Evolutionary conservation across 2,797 vertebrate genomes (phyloP).

Genomic region (Urophycis tenuis): DNA sequence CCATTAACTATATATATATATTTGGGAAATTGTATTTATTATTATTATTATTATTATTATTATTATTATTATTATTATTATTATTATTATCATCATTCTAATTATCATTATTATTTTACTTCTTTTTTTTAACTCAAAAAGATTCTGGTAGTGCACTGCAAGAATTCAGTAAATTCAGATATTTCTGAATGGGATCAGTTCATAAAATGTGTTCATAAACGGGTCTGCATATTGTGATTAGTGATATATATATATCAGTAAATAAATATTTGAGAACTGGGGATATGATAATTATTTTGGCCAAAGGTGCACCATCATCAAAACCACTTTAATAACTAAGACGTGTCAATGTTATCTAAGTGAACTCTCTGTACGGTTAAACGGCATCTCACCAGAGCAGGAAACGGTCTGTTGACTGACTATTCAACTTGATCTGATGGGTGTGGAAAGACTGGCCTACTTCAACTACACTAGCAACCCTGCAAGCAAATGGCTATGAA

Average conservation of each 20-base stretch:
- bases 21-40: no score
- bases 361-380: not conserved
- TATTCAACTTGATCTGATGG: conserved; percentile 29
- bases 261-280: no score
- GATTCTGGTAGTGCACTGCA: not conserved
- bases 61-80: no score
- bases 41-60: no score
- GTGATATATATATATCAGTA: no score
- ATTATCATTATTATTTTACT: no score
- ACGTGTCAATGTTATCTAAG: not conserved
- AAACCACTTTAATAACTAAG: not conserved
- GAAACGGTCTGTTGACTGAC: conserved; percentile 25
- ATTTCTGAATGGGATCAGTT: not conserved
- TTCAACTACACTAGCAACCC: not conserved
- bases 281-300: no score
- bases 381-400: not conserved
- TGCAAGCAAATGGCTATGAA: not conserved
- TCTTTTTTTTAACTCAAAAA: no score
- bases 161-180: not conserved
- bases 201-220: not conserved
- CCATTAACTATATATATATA: not conserved
- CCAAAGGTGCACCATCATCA: no score
- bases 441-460: conserved; percentile 51
- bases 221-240: not conserved
- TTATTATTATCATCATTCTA: no score